Base-by-base conservation (phyloP, 2,113 vertebrate species). In the Drymodes brunneopygia region DNA sequence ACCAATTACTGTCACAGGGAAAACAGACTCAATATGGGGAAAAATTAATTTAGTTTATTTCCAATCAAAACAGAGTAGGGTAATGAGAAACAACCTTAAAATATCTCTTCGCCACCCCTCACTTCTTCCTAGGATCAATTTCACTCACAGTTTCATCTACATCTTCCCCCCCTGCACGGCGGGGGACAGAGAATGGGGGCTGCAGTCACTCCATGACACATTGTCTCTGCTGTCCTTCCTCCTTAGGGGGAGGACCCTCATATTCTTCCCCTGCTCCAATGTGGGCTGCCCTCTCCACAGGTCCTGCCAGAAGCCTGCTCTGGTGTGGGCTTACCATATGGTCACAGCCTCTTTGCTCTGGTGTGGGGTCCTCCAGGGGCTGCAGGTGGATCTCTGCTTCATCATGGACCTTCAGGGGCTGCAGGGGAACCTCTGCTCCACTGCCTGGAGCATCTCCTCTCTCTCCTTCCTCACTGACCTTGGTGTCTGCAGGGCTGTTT, bases 41-140 rank as follows among this genome's bases (percentile, higher is more conserved):
- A 71, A 90, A 36, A 20, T 3, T 13, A 86, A 23, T 13, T 64
- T 25, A 45, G 40, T 48, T 48, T 70, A 33, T 84, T 71, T 65
- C 14, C 6, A 84, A 84, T 71, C 44, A 71, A 57, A 65, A 64
- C 20, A 58, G 21, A 51, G 16, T 44, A 58, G 33, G 10, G 47
- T 64, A 50, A 64, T 64, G 28, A 70, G 64, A 84, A 71, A 58
- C 12, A 22, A 47, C 19, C 38, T 71, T 65, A 58, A 72, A 79
- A 45, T 15, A 53, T 6, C 2, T 51, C 31, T 5, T 24, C 0
- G 0, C 8, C 0, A 6, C 9, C 13, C 33, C 7, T 77, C 57
- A 10, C 2, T 33, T n/a, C 33, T 65, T 64, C 20, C 17, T 25
- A 29, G 51, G 4, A 50, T 51, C 24, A n/a, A 2, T 50, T 84